A percentile compares a stretch with the other conserved stretches of the same genome.
Conservation (phyloP, 2,797 vertebrate species). For the Lutjanus argentimaculatus region DNA sequence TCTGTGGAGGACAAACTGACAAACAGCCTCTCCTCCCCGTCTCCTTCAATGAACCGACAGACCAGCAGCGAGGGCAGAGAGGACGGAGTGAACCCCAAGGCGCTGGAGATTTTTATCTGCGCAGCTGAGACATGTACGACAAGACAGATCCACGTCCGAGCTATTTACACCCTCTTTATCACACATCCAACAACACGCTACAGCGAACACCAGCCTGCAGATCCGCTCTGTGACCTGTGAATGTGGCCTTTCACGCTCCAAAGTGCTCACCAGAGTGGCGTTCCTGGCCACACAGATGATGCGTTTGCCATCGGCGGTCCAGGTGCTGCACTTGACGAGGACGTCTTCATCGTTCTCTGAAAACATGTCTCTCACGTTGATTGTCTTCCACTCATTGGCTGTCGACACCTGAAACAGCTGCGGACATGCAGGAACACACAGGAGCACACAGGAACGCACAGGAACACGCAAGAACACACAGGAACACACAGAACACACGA, state of each 20-base stretch:
- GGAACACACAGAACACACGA: no score
- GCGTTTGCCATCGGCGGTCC: conserved; percentile 89
- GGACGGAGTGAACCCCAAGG: neutral
- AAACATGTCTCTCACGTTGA: conserved; percentile 87
- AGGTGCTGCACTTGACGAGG: conserved; percentile 93
- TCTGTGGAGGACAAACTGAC: conserved; percentile 18
- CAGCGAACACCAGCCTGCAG: neutral
- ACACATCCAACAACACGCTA: neutral
- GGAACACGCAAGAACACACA: no score
- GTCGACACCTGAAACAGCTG: conserved; percentile 91
- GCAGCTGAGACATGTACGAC: neutral
- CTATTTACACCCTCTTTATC: neutral
- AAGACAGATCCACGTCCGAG: neutral
- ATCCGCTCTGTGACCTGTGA: neutral
- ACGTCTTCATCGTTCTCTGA: conserved; percentile 87
- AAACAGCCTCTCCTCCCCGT: conserved; percentile 14
- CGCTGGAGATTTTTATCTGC: conserved; percentile 9
- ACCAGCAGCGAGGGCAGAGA: conserved; percentile 3
- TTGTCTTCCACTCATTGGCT: conserved; percentile 91
- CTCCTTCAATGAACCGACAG: conserved; percentile 16
- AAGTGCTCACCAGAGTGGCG: conserved; percentile 90
- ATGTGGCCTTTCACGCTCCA: neutral
- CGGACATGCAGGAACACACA: neutral
- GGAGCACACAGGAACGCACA: no score
- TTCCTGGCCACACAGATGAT: conserved; percentile 91